These are phyloP conservation scores for Babyrousa celebensis DNA, from an alignment of 2,797 vertebrate species.

Conservation along the genomic window DNA sequence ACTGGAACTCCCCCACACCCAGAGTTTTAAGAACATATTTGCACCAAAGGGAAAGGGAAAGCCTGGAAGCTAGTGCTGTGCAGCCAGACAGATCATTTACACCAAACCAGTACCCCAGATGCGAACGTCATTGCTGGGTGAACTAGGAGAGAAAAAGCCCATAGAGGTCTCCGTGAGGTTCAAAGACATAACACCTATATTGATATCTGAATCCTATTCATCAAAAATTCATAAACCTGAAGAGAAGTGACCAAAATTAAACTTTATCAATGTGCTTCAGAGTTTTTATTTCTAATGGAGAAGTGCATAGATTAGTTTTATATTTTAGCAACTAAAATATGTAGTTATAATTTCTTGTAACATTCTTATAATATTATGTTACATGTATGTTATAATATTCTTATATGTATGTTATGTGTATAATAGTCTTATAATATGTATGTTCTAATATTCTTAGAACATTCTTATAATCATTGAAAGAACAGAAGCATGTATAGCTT, in stretches of 20 bases:
- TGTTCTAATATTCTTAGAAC: not conserved
- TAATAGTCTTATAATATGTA: not conserved
- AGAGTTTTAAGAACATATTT: not conserved
- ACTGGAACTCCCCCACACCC: not conserved
- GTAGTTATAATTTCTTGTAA: not conserved
- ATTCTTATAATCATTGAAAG: not conserved
- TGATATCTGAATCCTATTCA: not conserved
- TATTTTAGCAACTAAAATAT: constrained; percentile 27
- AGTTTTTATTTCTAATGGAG: not conserved
- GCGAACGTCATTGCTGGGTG: not conserved
- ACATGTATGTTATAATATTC: no score
- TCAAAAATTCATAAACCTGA: not conserved
- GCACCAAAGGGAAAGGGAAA: not conserved
- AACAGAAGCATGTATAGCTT: not conserved
- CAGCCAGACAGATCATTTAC: not conserved
- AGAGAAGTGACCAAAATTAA: not conserved
- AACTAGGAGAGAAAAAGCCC: not conserved
- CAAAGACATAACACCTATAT: not conserved
- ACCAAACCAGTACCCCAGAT: not conserved
- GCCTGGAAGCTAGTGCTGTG: not conserved
- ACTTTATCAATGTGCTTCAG: not conserved
- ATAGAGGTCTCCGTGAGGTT: not conserved
- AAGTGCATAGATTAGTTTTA: not conserved
- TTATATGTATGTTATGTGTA: no score
- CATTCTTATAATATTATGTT: no score